Conservation (phyloP, 2,888 invertebrate genomes). For the Amiota mariae region DNA sequence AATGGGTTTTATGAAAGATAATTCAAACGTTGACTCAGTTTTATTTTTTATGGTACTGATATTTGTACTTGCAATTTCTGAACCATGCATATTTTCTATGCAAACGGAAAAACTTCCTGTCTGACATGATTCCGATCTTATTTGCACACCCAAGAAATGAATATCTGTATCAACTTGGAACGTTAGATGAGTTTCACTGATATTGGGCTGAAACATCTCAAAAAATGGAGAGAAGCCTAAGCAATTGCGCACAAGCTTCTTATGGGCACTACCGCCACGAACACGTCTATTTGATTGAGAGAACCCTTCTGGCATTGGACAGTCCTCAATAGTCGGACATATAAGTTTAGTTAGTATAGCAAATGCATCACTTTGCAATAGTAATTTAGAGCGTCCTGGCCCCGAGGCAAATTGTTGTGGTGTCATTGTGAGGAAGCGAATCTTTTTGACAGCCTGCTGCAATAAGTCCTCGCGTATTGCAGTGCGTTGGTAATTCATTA, state of each 20-base stretch:
- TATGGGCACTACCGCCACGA: constrained; percentile 42
- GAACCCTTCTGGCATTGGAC: constrained; percentile 84
- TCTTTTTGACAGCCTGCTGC: constrained; percentile 82
- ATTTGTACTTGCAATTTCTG: constrained; percentile 87
- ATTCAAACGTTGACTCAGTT: constrained; percentile 83
- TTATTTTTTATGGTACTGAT: constrained; percentile 86
- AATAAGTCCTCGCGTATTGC: constrained; percentile 72
- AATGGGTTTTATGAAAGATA: constrained; percentile 86
- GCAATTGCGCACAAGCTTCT: too few species aligned
- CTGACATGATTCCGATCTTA: constrained; percentile 61
- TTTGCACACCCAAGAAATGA: constrained; percentile 77
- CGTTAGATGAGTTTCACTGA: constrained; percentile 85
- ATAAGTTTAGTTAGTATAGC: constrained; percentile 88
- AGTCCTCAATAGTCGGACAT: constrained; percentile 79
- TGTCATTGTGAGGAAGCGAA: constrained; percentile 85
- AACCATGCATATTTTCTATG: constrained; percentile 85
- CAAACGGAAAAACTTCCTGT: constrained; percentile 84
- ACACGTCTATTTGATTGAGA: constrained; percentile 75
- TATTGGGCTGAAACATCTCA: constrained; percentile 77
- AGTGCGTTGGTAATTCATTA: constrained; percentile 66
- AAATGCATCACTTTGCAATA: constrained; percentile 85
- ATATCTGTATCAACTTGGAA: constrained; percentile 88
- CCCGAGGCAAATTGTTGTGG: constrained; percentile 89
- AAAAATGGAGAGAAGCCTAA: constrained; percentile 69
- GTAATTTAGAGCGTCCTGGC: constrained; percentile 83